Conservation (phyloP, 2,888 invertebrate genomes). For the Auanema freiburgensis region DNA sequence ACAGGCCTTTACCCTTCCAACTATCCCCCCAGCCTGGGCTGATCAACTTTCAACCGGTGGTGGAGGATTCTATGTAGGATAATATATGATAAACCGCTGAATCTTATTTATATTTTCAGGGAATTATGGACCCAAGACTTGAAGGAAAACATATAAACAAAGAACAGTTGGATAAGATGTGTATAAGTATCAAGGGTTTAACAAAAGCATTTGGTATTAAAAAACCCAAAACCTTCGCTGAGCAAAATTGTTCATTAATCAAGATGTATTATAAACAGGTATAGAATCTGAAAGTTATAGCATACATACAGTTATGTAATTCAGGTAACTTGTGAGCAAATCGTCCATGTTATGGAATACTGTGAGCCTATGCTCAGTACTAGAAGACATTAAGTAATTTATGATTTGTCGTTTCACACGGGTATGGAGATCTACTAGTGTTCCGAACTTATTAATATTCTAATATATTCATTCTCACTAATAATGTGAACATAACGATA, state of each 20-base stretch:
- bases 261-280: conserved; percentile 35
- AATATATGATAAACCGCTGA: no score
- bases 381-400: neutral
- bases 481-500: conserved; percentile 7
- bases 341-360: conserved; percentile 28
- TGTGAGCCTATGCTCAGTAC: conserved; percentile 15
- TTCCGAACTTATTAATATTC: conserved; percentile 3
- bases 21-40: no score
- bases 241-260: conserved; percentile 35
- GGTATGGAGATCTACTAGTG: conserved; percentile 11
- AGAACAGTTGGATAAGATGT: conserved; percentile 12
- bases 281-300: no score
- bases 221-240: conserved; percentile 29
- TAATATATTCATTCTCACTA: no score
- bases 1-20: no score
- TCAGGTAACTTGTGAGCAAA: conserved; percentile 38
- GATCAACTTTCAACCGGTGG: no score
- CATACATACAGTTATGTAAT: neutral
- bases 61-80: no score
- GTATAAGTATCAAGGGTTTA: conserved; percentile 3
- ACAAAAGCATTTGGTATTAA: conserved; percentile 38
- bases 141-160: conserved; percentile 7
- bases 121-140: neutral
- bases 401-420: conserved; percentile 6
- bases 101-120: neutral